Conservation (phyloP, 2,797 vertebrate species). For the Phaenicophaeus curvirostris region DNA sequence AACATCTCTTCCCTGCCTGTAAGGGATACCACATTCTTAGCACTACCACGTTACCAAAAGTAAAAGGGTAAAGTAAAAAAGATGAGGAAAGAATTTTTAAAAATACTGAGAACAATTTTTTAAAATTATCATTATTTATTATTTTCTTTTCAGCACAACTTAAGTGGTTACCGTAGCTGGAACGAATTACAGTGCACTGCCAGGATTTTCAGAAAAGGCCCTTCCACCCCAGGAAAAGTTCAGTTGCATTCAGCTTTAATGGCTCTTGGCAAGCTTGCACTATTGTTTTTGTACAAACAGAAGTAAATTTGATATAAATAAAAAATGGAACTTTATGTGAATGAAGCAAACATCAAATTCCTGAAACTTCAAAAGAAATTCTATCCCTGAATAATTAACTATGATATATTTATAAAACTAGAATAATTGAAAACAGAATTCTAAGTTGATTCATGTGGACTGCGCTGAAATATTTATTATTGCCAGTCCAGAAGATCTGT, state of each 20-base stretch:
- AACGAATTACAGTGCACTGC: constrained; percentile 12
- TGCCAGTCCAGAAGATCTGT: constrained; percentile 87
- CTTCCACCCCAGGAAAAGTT: constrained; percentile 54
- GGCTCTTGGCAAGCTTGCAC: constrained; percentile 72
- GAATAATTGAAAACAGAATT: constrained; percentile 96
- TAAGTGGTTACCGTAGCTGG: background rate
- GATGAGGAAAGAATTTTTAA: background rate
- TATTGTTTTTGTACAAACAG: constrained; percentile 79
- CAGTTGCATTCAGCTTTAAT: constrained; percentile 74
- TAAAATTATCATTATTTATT: background rate
- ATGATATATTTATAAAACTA: constrained; percentile 88
- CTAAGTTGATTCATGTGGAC: constrained; percentile 89
- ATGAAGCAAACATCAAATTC: constrained; percentile 80
- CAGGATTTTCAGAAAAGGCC: constrained; percentile 53
- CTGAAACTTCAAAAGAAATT: constrained; percentile 85
- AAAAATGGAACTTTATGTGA: constrained; percentile 79
- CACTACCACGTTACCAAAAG: background rate
- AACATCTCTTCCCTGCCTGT: background rate
- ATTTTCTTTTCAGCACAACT: constrained; percentile 4
- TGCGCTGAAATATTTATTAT: constrained; percentile 92
- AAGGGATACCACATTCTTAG: background rate
- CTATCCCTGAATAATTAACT: constrained; percentile 92
- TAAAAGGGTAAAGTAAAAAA: background rate
- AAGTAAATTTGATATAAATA: constrained; percentile 79
- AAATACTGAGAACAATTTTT: background rate